Evolutionary conservation across 1,140 invertebrate genomes (phyloP), one percentile per base, ranked within the genome.

Genomic region (Calliphora vicina): DNA sequence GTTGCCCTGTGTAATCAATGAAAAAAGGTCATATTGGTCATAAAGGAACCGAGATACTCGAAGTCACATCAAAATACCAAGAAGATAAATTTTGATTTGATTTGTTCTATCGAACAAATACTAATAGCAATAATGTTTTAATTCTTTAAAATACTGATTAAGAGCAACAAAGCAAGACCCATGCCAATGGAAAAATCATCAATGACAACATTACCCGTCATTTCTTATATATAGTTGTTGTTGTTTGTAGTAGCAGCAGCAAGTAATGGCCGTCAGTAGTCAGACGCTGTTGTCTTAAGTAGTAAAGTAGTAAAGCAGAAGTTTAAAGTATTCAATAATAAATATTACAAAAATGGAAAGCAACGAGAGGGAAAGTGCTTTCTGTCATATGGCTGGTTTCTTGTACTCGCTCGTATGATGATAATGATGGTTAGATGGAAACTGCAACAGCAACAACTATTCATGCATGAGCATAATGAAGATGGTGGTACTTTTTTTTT

Each of bases 351-450:
- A 87, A 87, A 87, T 87, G 85, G 86, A 87, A 87, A 87, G 86
- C 86, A 87, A 85, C 84, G 86, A 87, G 86, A 87, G 86, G 86
- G 86, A 87, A 87, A 87, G 86, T 87, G 86, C 85, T 81, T 81
- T 80, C 35, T 57, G 61, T 67, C 25, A 20, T 78, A 10, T 76
- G 73, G 29, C 27, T 76, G 73, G 73, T 9, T 42, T 20, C 13
- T 29, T 6, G 26, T 42, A 20, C 2, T 76, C 15, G 73, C 2
- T 76, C 15, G 73, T 42, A 42, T 29, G 29, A 42, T 27, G 1
- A 35, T 76, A 20, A 13, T 35, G 27, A 23, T 20, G 73, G 73
- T 29, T 8, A 35, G 73, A 74, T 74, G 72, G 27, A 57, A 57
- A 57, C 45, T 57, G 50, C 50, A 57, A 17, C 17, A 50, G 50